phyloP scores from a whole-genome alignment of 2,888 invertebrate species.

The Pyrgus malvae region DNA sequence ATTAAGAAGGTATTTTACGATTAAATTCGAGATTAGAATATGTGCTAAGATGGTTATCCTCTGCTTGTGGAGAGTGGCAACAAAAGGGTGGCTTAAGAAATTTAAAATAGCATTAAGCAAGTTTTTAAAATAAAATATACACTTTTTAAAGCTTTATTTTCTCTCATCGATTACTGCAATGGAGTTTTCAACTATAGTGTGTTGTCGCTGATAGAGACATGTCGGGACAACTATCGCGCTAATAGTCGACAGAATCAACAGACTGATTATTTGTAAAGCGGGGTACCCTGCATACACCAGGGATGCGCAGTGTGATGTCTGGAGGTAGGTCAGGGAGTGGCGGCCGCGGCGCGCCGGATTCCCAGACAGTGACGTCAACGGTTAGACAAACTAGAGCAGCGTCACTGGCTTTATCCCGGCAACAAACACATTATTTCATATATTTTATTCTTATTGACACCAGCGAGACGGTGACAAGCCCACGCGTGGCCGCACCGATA shows the following conservation, averaged over 20 bases:
- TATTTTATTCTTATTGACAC: constrained; percentile 76
- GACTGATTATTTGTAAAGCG: neutral
- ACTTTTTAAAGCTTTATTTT: too few relatives aligned
- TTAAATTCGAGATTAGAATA: too few relatives aligned
- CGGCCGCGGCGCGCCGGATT: constrained; percentile 65
- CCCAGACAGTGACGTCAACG: constrained; percentile 77
- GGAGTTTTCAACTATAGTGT: neutral
- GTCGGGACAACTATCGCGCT: neutral
- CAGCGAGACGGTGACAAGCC: constrained; percentile 78
- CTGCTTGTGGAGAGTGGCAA: too few relatives aligned
- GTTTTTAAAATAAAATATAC: too few relatives aligned
- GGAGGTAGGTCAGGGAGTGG: constrained; percentile 77
- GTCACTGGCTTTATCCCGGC: constrained; percentile 71
- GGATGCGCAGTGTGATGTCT: constrained; percentile 45
- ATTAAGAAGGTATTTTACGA: too few relatives aligned
- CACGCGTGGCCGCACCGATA: constrained; percentile 60
- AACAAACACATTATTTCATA: constrained; percentile 72
- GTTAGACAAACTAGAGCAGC: constrained; percentile 78
- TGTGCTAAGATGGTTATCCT: too few relatives aligned
- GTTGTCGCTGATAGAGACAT: neutral
- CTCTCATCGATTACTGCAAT: too few relatives aligned
- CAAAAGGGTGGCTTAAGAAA: too few relatives aligned
- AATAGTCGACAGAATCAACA: neutral
- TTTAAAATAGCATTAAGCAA: too few relatives aligned
- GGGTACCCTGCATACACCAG: constrained; percentile 35